These are phyloP conservation scores for Metallyticus violacea DNA, from an alignment of 2,888 invertebrate genomes.

Conservation along the genomic window DNA sequence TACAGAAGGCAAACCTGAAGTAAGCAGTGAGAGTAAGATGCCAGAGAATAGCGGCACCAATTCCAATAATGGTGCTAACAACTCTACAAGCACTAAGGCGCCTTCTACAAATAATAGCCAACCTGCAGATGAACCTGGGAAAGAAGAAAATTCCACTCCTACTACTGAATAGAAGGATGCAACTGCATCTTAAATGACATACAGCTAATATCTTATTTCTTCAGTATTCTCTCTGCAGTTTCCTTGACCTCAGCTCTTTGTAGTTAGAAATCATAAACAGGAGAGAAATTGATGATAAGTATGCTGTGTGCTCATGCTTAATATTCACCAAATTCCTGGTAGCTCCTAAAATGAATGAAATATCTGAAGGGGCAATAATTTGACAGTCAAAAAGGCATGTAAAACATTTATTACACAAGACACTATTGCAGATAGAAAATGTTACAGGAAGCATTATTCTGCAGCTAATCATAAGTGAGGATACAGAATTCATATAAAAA, in stretches of 20 bases:
- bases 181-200: neutral
- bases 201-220: neutral
- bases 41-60: neutral
- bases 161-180: constrained; percentile 13
- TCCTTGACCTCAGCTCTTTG: neutral
- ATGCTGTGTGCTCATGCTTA: neutral
- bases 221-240: neutral
- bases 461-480: neutral
- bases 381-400: neutral
- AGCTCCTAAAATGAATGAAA: neutral
- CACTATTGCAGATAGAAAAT: neutral
- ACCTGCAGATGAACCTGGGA: constrained; percentile 11
- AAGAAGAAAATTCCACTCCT: constrained; percentile 24
- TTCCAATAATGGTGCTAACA: neutral
- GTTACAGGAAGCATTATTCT: neutral
- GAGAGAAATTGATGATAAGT: neutral
- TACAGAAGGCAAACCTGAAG: constrained; percentile 27
- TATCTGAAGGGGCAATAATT: neutral
- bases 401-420: neutral
- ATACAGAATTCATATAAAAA: neutral
- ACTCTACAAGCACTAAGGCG: neutral
- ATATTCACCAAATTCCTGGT: neutral
- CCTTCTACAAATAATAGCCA: constrained; percentile 13
- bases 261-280: constrained; percentile 15
- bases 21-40: constrained; percentile 23